Percentiles rank a stretch among this genome's conserved stretches.
Conservation (phyloP, 2,888 invertebrate species). For the Theodoxus fluviatilis region DNA sequence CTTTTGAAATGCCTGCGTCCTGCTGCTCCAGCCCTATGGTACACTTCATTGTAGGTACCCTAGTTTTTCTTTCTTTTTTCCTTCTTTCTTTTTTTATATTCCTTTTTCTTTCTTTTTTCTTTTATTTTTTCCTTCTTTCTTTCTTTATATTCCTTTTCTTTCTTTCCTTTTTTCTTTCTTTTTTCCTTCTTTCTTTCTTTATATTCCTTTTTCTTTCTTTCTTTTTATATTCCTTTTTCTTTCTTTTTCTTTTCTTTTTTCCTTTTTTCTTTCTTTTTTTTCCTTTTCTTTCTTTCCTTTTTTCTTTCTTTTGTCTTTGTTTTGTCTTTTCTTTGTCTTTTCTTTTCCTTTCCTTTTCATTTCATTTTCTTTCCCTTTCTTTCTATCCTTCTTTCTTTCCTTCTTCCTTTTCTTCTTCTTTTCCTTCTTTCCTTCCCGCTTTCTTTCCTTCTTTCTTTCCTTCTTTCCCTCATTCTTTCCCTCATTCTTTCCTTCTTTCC, state of each 20-base stretch:
- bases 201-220: constrained; percentile 14
- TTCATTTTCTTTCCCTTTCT: not conserved
- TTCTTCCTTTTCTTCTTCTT: constrained; percentile 7
- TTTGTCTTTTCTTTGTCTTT: not conserved
- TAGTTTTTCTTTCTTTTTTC: no score
- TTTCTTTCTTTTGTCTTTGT: not conserved
- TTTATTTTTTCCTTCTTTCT: no score
- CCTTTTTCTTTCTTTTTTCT: no score
- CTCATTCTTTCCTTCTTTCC: not conserved
- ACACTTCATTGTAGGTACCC: no score
- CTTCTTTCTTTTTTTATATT: no score
- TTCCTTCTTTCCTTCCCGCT: constrained; percentile 12
- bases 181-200: not conserved
- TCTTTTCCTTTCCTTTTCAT: not conserved
- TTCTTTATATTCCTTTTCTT: no score
- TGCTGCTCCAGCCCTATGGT: no score
- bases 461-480: constrained; percentile 14
- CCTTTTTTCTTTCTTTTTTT: no score
- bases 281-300: not conserved
- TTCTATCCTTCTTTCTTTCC: constrained; percentile 11
- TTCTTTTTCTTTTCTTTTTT: not conserved
- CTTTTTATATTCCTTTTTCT: constrained; percentile 9
- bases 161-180: not conserved
- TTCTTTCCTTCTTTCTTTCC: constrained; percentile 20
- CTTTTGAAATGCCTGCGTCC: no score